Evolutionary conservation across 2,113 vertebrate species (phyloP).

Genomic region (Grallaria varia): DNA sequence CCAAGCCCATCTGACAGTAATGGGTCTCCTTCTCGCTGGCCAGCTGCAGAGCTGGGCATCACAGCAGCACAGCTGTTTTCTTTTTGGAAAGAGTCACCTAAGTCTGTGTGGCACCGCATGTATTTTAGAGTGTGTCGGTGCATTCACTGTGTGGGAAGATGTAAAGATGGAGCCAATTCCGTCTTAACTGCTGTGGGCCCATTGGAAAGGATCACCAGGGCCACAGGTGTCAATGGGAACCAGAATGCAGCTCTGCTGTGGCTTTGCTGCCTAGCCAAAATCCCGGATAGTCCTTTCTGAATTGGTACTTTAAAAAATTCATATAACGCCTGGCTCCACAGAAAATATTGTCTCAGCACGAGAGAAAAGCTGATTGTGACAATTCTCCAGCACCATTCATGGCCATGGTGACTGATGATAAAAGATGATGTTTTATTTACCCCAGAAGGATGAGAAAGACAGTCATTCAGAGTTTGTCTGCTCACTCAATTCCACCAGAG

Average conservation of each 20-base stretch:
- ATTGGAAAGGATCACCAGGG: not conserved
- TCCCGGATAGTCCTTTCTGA: not conserved
- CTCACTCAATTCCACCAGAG: not conserved
- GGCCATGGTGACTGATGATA: not conserved
- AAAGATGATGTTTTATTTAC: not conserved
- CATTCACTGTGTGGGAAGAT: not conserved
- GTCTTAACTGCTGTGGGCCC: not conserved
- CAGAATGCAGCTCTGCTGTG: not conserved
- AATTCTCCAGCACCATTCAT: not conserved
- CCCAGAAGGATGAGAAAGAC: not conserved
- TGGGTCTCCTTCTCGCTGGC: not conserved
- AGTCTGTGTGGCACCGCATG: not conserved
- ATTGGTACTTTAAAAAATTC: not conserved
- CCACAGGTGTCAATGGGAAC: not conserved
- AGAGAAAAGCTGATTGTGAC: not conserved
- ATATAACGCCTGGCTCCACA: not conserved
- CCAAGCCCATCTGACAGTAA: not conserved
- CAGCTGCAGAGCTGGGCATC: not conserved
- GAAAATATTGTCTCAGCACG: not conserved
- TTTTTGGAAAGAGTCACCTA: not conserved
- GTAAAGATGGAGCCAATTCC: not conserved
- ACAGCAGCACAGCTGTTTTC: not conserved
- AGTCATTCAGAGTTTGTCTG: not conserved
- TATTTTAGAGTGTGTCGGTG: not conserved
- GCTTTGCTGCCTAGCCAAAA: not conserved